Conservation (phyloP, 2,888 invertebrate species). For the Pyrocoelia pectoralis region DNA sequence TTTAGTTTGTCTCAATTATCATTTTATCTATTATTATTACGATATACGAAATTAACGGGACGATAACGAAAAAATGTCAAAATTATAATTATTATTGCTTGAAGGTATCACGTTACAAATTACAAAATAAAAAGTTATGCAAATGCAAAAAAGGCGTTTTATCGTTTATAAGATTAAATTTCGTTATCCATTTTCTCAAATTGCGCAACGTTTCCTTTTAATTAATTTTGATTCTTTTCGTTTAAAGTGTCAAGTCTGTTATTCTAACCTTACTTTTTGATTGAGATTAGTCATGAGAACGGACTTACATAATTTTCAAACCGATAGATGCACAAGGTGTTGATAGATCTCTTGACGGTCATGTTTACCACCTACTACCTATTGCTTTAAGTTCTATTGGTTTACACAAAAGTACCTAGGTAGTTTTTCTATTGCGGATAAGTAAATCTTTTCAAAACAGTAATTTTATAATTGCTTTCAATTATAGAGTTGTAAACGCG, state of each 20-base stretch:
- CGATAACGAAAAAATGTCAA: conserved; percentile 12
- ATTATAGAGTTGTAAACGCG: no score
- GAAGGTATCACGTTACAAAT: conserved; percentile 16
- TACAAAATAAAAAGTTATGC: conserved; percentile 9
- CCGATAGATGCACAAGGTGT: no score
- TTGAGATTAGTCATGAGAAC: neutral
- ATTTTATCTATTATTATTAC: neutral
- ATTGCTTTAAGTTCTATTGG: no score
- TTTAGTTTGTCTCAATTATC: conserved; percentile 3
- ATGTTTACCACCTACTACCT: no score
- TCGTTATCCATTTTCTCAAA: neutral
- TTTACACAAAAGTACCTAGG: no score
- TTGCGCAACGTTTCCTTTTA: neutral
- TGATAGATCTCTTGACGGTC: no score
- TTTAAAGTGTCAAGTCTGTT: neutral
- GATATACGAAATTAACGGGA: neutral
- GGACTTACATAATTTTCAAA: neutral
- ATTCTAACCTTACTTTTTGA: neutral
- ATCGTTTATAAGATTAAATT: conserved; percentile 1
- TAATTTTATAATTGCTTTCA: no score
- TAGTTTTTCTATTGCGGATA: no score
- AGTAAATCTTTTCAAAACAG: no score
- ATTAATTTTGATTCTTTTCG: conserved; percentile 4
- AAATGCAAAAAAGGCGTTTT: conserved; percentile 6
- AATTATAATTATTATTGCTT: conserved; percentile 17